These are phyloP conservation scores for Pterostichus niger DNA, from an alignment of 2,888 invertebrate genomes.

Conservation along the genomic window DNA sequence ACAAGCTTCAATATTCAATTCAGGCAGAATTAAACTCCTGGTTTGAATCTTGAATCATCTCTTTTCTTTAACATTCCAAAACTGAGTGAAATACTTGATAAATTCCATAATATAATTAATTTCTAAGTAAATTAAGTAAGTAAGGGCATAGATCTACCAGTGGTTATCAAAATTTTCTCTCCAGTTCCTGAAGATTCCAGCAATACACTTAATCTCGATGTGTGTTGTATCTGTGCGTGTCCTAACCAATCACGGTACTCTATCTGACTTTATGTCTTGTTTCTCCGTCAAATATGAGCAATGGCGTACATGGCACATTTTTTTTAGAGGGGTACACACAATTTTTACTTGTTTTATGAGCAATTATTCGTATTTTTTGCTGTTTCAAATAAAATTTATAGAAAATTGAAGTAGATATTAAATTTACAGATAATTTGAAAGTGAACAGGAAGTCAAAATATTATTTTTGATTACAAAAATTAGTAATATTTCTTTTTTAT, in stretches of 20 bases:
- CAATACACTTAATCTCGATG: slow-evolving; percentile 42
- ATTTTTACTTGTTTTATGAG: too few relatives aligned
- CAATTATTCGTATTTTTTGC: too few relatives aligned
- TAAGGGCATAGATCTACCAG: slow-evolving; percentile 16
- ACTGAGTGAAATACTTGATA: background rate
- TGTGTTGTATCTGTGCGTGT: slow-evolving; percentile 53
- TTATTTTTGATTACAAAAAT: background rate
- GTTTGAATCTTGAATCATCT: too few relatives aligned
- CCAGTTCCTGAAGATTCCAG: slow-evolving; percentile 53
- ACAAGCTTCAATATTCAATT: too few relatives aligned
- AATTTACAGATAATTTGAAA: too few relatives aligned
- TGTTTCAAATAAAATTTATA: background rate
- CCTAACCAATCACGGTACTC: slow-evolving; percentile 43
- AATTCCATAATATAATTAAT: slow-evolving; percentile 14
- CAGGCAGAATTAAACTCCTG: too few relatives aligned
- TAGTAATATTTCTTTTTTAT: background rate
- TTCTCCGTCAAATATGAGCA: slow-evolving; percentile 32
- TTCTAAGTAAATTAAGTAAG: background rate
- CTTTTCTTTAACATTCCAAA: slow-evolving; percentile 28
- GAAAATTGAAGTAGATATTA: too few relatives aligned
- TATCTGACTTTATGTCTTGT: slow-evolving; percentile 45
- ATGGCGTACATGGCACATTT: background rate
- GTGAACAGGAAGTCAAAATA: background rate
- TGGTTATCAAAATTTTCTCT: slow-evolving; percentile 25
- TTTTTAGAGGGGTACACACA: background rate